Evolutionary conservation across 53 echinoderm and acorn worm species (phyloP).

Genomic region (Arbacia lixula): DNA sequence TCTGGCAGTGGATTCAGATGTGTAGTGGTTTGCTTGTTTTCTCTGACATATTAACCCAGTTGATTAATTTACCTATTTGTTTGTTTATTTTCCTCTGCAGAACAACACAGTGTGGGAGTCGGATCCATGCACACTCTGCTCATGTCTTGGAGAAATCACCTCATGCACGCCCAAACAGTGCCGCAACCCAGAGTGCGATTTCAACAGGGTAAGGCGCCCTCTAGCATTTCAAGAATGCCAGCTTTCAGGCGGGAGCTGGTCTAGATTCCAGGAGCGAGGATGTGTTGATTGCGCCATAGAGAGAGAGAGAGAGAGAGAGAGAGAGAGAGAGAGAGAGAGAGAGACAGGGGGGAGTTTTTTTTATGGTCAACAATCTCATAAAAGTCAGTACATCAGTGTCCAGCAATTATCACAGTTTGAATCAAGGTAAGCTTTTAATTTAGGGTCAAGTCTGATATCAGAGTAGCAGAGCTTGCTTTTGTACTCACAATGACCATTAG

Average conservation of each 20-base stretch:
- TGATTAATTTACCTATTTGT: not conserved
- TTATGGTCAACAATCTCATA: too few relatives aligned
- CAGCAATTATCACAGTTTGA: too few relatives aligned
- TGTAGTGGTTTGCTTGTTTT: not conserved
- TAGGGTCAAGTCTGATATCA: too few relatives aligned
- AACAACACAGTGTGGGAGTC: constrained; percentile 93
- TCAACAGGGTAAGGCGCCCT: constrained; percentile 90
- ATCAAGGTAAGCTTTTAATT: too few relatives aligned
- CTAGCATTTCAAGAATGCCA: too few relatives aligned
- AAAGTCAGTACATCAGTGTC: too few relatives aligned
- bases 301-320: not conserved
- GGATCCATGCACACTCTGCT: constrained; percentile 88
- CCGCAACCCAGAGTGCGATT: constrained; percentile 86
- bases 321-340: not conserved
- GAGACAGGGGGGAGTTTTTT: not conserved
- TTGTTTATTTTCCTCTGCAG: constrained; percentile 48
- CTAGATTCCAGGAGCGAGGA: too few relatives aligned
- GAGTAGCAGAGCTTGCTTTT: too few relatives aligned
- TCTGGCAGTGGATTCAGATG: not conserved
- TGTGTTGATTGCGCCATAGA: too few relatives aligned
- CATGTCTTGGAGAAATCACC: constrained; percentile 82
- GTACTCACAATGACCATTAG: too few relatives aligned
- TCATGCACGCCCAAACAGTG: constrained; percentile 90
- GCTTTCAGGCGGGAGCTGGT: too few relatives aligned
- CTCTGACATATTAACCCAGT: not conserved